Evolutionary conservation across 1,140 invertebrate species (phyloP), one percentile per base, ranked within the genome.

Genomic region (Hestina assimilis): DNA sequence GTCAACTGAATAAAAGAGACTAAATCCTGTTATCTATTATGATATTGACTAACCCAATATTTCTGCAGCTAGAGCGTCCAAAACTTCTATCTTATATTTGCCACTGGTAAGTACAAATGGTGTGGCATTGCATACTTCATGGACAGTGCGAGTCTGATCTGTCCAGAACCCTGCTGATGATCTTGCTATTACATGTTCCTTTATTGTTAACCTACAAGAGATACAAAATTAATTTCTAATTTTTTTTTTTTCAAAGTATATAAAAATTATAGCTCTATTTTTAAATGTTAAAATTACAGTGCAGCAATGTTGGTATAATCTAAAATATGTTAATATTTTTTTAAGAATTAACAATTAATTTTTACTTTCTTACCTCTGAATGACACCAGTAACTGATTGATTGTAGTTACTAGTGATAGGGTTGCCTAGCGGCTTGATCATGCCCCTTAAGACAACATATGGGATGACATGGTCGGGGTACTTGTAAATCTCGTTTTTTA

Each of bases 141-240:
- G 92, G 35, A 96, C 91, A 9, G 92, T 92, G 53, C 93, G 90
- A 51, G 93, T 92, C 66, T 95, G 92, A 57, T 95, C 93, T 8
- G 92, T 92, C 95, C 95, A 96, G 76, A 95, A 95, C 5, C 95
- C 95, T 31, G 93, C 91, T 9, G 93, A 92, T 28, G 91, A 93
- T 75, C 94, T 90, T 19, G 93, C 92, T 42, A 95, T 90, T 1
- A 94, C 91, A 90, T 95, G 94, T 83, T 96, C 94, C 77, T 94
- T 94, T 55, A 94, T 91, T 66, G 89, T 92, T 52, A 94, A 80
- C 66, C 83, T 87, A 33, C 15, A 11, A n/a, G n/a, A n/a, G n/a
- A n/a, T n/a, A 54, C 0, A 26, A 14, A 24, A n/a, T 41, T 11
- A n/a, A 41, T 41, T 20, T 9, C 3, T 20, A 4, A 21, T 26